Conservation (phyloP, 2,113 vertebrate species). For the Hemicordylus capensis region DNA sequence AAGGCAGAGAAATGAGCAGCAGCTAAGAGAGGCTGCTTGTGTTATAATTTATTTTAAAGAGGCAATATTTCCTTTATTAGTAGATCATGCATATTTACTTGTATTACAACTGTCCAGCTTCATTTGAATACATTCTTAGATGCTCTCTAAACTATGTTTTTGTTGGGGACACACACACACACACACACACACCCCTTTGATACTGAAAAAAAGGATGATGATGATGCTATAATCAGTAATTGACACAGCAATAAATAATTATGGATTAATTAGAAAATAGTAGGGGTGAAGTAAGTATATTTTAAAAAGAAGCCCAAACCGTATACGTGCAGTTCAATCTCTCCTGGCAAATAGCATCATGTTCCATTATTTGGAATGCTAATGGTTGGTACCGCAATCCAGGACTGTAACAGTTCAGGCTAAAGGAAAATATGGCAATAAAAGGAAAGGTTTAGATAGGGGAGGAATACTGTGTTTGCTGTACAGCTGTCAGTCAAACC, state of each 20-base stretch:
- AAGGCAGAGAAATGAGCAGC: constrained; percentile 28
- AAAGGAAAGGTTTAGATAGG: constrained; percentile 9
- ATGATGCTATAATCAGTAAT: constrained; percentile 35
- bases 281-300: constrained; percentile 5
- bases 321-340: constrained; percentile 17
- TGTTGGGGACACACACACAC: constrained; percentile 57
- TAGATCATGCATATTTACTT: constrained; percentile 49
- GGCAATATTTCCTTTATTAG: constrained; percentile 55
- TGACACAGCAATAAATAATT: constrained; percentile 49
- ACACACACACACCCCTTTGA: constrained; percentile 59
- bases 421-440: background rate
- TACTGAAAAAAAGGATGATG: constrained; percentile 57
- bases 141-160: constrained; percentile 55
- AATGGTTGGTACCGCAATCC: background rate
- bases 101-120: constrained; percentile 45
- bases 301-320: constrained; percentile 17
- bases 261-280: constrained; percentile 34
- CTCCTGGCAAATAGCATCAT: constrained; percentile 30
- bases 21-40: constrained; percentile 43
- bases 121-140: constrained; percentile 65
- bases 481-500: constrained; percentile 10
- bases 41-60: constrained; percentile 29
- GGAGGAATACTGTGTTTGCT: background rate
- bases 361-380: background rate
- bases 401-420: background rate